phyloP scores from a whole-genome alignment of 1,140 invertebrate genomes.

The Drosophila melanica region DNA sequence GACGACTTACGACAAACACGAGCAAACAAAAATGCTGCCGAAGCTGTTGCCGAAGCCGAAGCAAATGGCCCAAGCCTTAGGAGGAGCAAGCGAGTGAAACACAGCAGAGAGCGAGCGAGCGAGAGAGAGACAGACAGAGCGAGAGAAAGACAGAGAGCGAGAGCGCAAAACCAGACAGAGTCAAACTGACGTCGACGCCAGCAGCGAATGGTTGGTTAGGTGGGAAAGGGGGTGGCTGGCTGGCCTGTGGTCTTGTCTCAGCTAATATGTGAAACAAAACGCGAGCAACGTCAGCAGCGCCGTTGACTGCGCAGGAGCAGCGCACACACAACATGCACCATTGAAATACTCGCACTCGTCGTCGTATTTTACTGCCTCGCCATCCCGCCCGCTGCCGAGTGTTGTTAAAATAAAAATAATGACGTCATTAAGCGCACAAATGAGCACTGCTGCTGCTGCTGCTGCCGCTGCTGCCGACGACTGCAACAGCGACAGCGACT shows the following conservation, averaged over 20 bases:
- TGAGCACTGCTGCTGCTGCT: conserved; percentile 70
- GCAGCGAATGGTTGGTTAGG: conserved; percentile 66
- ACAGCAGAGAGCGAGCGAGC: conserved; percentile 26
- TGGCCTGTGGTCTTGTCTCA: conserved; percentile 51
- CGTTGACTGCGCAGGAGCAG: conserved; percentile 51
- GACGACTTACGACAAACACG: conserved; percentile 70
- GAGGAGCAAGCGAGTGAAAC: conserved; percentile 66
- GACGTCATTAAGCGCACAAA: conserved; percentile 81
- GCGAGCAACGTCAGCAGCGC: conserved; percentile 30
- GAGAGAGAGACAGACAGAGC: conserved; percentile 14
- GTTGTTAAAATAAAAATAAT: conserved; percentile 83
- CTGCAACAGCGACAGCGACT: conserved; percentile 17
- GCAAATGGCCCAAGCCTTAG: conserved; percentile 48
- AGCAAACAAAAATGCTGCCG: conserved; percentile 66
- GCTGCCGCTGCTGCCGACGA: conserved; percentile 45
- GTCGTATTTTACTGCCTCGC: conserved; percentile 52
- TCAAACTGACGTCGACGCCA: conserved; percentile 50
- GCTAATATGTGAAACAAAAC: conserved; percentile 57
- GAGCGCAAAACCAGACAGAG: conserved; percentile 43
- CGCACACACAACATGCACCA: conserved; percentile 47
- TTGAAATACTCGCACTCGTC: conserved; percentile 42
- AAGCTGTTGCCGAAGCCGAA: conserved; percentile 57
- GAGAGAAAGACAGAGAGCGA: conserved; percentile 26
- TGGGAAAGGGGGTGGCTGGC: conserved; percentile 19
- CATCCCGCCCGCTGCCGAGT: conserved; percentile 39